Evolutionary conservation across 2,797 vertebrate genomes (phyloP), one percentile per base, ranked within the genome.

Genomic region (Tinamus major): DNA sequence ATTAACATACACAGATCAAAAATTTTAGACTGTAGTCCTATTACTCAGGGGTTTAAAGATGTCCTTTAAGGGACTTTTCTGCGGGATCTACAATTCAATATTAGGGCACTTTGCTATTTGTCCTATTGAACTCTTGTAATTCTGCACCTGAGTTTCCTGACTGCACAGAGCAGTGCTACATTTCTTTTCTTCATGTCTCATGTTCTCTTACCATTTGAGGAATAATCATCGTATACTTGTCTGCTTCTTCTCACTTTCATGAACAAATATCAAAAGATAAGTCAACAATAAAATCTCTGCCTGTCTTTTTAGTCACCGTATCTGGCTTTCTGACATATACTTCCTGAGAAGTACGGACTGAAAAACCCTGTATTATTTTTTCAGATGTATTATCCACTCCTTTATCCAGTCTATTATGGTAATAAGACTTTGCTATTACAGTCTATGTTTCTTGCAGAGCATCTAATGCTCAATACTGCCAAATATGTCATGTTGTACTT

Each of bases 391-490:
- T 85, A 10, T 91, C 24, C 37, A 42, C n/a, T 74, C 39, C 39
- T 90, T 77, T 82, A 24, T 64, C 63, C 61, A 19, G 33, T 49
- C 77, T 77, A 11, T 48, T 44, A 46, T 12, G 26, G 37, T 65
- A 89, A 44, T 94, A 92, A 86, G 27, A 92, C 86, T 90, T 91
- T 89, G 21, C 33, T 77, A 64, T 67, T 87, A 53, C 63, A 91
- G 48, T 17, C 62, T 70, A 24, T 85, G 31, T 21, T 68, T 91
- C 35, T 88, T 74, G 21, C 16, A 92, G 70, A 70, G 39, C 29
- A 33, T 41, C 55, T 76, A 16, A 84, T 81, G 51, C 23, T 90
- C 75, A 64, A 27, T 93, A 94, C 84, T 74, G 35, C n/a, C 71
- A 71, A 85, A 87, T 90, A 81, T 35, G 35, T 90, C 88, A 77